A percentile compares a stretch with the other conserved stretches of the same genome.
Evolutionary conservation across 2,888 invertebrate genomes (phyloP).

Genomic region (Noctua janthina): DNA sequence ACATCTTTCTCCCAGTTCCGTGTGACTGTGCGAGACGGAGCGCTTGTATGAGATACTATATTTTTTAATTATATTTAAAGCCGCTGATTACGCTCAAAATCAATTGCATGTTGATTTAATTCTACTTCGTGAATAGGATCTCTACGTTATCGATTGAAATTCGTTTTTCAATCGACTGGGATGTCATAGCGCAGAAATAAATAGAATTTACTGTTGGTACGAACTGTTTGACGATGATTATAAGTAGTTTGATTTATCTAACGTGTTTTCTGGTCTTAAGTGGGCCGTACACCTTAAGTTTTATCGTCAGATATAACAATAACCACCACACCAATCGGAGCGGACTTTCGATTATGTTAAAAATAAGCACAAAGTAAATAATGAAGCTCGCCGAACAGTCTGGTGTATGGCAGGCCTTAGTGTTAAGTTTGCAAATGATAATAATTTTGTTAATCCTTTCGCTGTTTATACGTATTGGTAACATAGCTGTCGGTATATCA

Average conservation of each 20-base stretch:
- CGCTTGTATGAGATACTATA: constrained; percentile 53
- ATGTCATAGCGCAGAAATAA: constrained; percentile 27
- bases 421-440: constrained; percentile 49
- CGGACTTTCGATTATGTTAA: background rate
- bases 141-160: constrained; percentile 43
- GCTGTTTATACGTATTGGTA: constrained; percentile 51
- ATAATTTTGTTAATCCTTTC: constrained; percentile 56
- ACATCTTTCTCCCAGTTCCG: constrained; percentile 41
- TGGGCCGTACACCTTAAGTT: constrained; percentile 5
- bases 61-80: constrained; percentile 67
- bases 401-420: constrained; percentile 30
- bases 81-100: constrained; percentile 72
- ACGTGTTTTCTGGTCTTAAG: constrained; percentile 27
- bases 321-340: background rate
- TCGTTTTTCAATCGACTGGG: constrained; percentile 37
- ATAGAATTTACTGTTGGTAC: constrained; percentile 21
- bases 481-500: constrained; percentile 67
- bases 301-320: constrained; percentile 3
- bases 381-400: background rate
- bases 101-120: constrained; percentile 58
- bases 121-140: constrained; percentile 52
- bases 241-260: constrained; percentile 16
- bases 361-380: background rate
- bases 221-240: constrained; percentile 26
- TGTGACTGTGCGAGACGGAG: constrained; percentile 16